Conservation (phyloP, 2,113 vertebrate species). For the Eleginops maclovinus region DNA sequence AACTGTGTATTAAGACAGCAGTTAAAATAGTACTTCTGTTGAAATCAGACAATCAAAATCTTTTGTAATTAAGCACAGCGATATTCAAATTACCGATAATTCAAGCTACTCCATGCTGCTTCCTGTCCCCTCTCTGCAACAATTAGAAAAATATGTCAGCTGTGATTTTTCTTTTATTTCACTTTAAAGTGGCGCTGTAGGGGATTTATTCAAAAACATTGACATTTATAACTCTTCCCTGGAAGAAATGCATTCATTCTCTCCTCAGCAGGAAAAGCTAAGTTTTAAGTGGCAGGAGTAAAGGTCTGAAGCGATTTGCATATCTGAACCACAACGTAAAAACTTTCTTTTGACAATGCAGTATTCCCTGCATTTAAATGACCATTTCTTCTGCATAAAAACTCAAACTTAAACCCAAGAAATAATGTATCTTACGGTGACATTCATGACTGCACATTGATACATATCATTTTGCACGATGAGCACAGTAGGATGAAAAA, state of each 20-base stretch:
- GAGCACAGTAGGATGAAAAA: slow-evolving; percentile 36
- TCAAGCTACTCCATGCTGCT: slow-evolving; percentile 92
- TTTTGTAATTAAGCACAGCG: slow-evolving; percentile 95
- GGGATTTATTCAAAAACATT: slow-evolving; percentile 89
- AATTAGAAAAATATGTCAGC: slow-evolving; percentile 96
- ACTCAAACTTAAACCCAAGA: slow-evolving; percentile 20
- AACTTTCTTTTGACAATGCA: slow-evolving; percentile 51
- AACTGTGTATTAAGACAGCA: slow-evolving; percentile 94
- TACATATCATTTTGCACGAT: slow-evolving; percentile 23
- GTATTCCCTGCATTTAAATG: slow-evolving; percentile 40
- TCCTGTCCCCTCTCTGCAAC: slow-evolving; percentile 90
- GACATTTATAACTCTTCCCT: slow-evolving; percentile 84
- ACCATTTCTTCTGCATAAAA: slow-evolving; percentile 31
- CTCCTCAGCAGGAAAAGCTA: slow-evolving; percentile 51
- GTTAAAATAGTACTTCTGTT: slow-evolving; percentile 89
- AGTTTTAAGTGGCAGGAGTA: slow-evolving; percentile 70
- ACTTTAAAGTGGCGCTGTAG: slow-evolving; percentile 89
- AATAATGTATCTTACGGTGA: slow-evolving; percentile 8
- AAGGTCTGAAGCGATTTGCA: slow-evolving; percentile 70
- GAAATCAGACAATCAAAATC: slow-evolving; percentile 98
- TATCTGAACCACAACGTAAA: slow-evolving; percentile 50
- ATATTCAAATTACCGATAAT: slow-evolving; percentile 98
- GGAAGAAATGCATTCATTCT: slow-evolving; percentile 73
- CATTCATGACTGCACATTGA: slow-evolving; percentile 18
- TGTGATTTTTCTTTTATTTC: slow-evolving; percentile 89